Conservation (phyloP, 1,140 invertebrate species). For the Pogonognathellus flavescens region DNA sequence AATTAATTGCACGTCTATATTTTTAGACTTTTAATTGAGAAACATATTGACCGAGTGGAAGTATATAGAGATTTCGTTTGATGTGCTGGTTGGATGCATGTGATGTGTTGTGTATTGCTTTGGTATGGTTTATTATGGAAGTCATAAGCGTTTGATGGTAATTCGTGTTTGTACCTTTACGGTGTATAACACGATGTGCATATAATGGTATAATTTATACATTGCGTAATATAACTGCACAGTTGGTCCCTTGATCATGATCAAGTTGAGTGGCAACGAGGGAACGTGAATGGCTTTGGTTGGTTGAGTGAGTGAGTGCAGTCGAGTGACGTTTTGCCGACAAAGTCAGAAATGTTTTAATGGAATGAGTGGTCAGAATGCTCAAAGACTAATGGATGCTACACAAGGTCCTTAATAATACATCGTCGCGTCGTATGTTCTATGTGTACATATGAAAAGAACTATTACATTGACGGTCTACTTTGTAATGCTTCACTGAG, state of each 20-base stretch:
- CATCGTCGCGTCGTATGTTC: not conserved
- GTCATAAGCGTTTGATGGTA: too few relatives aligned
- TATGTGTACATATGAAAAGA: too few relatives aligned
- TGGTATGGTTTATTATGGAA: too few relatives aligned
- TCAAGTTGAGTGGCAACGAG: conserved; percentile 30
- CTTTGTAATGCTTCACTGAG: too few relatives aligned
- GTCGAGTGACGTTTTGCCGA: conserved; percentile 27
- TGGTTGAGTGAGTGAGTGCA: conserved; percentile 12
- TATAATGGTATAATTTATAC: not conserved
- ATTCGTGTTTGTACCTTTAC: too few relatives aligned
- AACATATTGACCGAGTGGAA: not conserved
- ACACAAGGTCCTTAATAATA: not conserved
- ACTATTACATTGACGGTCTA: too few relatives aligned
- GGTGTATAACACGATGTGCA: not conserved
- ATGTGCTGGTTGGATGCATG: too few relatives aligned
- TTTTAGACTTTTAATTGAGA: too few relatives aligned
- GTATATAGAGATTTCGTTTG: not conserved
- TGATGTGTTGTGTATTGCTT: too few relatives aligned
- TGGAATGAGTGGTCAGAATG: conserved; percentile 31
- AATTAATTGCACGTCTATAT: too few relatives aligned
- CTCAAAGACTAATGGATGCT: conserved; percentile 37
- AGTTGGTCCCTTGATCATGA: conserved; percentile 48
- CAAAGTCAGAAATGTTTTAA: conserved; percentile 36
- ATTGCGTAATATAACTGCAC: not conserved
- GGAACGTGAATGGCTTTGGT: conserved; percentile 17